A percentile compares a stretch with the other conserved stretches of the same genome.
Evolutionary conservation across 2,888 invertebrate genomes (phyloP).

Genomic region (Pterostichus niger): DNA sequence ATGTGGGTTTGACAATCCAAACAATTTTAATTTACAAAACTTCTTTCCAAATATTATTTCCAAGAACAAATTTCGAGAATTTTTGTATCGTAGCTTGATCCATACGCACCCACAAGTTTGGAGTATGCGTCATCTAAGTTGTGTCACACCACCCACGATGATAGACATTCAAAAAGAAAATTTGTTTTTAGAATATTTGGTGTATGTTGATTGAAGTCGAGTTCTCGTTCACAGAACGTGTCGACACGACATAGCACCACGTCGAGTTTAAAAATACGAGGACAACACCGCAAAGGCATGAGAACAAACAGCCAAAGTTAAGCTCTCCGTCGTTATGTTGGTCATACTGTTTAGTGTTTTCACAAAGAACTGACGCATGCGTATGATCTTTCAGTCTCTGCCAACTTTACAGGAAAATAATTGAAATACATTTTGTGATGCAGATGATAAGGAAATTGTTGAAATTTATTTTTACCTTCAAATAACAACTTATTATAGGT

Average conservation of each 20-base stretch:
- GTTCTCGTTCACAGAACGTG: slow-evolving; percentile 43
- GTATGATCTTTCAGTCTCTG: not conserved
- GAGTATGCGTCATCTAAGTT: slow-evolving; percentile 41
- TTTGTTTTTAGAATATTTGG: slow-evolving; percentile 64
- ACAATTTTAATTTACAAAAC: slow-evolving; percentile 34
- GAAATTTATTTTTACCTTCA: too few relatives aligned
- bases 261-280: slow-evolving; percentile 56
- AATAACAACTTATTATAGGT: slow-evolving; percentile 28
- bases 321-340: slow-evolving; percentile 27
- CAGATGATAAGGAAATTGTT: not conserved
- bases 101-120: slow-evolving; percentile 45
- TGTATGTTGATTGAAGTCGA: slow-evolving; percentile 56
- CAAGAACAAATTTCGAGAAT: slow-evolving; percentile 37
- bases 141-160: slow-evolving; percentile 62
- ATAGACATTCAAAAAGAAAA: slow-evolving; percentile 52
- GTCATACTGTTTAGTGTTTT: slow-evolving; percentile 24
- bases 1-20: slow-evolving; percentile 2
- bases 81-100: slow-evolving; percentile 7
- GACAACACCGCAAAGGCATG: not conserved
- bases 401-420: not conserved
- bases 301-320: not conserved
- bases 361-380: slow-evolving; percentile 9
- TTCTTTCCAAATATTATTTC: slow-evolving; percentile 1
- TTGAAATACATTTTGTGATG: not conserved
- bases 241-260: slow-evolving; percentile 26